A percentile compares a stretch with the other conserved stretches of the same genome.
Evolutionary conservation across 1,140 invertebrate genomes (phyloP).

Genomic region (Melipona quadrifasciata): DNA sequence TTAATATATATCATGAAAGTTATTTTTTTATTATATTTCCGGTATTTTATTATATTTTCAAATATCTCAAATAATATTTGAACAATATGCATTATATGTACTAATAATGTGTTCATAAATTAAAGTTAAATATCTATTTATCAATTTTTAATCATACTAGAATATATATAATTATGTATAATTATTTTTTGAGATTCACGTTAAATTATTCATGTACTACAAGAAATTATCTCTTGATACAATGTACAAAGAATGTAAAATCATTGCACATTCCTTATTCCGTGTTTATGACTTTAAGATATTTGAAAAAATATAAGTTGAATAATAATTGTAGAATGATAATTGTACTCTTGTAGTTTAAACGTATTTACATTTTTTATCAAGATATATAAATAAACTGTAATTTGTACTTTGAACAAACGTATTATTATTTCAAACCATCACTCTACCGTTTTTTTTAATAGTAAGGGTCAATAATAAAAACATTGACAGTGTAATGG

Average conservation of each 20-base stretch:
- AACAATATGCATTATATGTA: neutral
- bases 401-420: neutral
- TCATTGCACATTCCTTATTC: constrained; percentile 13
- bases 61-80: neutral
- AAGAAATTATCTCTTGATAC: no score
- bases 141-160: neutral
- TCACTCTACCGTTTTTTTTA: neutral
- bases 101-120: neutral
- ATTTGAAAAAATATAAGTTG: neutral
- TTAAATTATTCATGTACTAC: neutral
- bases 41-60: neutral
- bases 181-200: neutral
- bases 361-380: neutral
- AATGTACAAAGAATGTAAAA: neutral
- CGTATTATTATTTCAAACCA: neutral
- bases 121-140: neutral
- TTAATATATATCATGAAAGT: neutral
- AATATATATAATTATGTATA: neutral
- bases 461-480: neutral
- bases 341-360: neutral
- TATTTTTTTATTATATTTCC: neutral
- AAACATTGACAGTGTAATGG: neutral
- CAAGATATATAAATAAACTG: constrained; percentile 2
- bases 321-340: neutral
- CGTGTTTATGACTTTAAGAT: neutral